Base-by-base conservation (phyloP, 2,888 invertebrate species). In the Baccha elongata region DNA sequence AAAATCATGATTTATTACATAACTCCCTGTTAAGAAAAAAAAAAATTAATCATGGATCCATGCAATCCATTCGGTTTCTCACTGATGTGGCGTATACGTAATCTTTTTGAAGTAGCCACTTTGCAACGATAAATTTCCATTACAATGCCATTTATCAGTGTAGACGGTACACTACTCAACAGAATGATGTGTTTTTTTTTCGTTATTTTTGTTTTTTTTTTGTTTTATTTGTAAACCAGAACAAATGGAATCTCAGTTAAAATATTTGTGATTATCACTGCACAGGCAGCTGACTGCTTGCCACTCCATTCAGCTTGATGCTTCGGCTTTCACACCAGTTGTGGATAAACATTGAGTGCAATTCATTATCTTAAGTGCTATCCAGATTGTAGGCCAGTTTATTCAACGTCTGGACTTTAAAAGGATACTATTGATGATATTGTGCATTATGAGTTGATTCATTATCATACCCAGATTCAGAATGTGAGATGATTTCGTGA, bases 351-450 rank as follows among this genome's bases (percentile, higher is more conserved):
- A 44, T 78, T 62, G 21, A 72, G 52, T 73, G 69, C 80, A 80
- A 80, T 80, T 80, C 80, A 80, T 80, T 80, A 80, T 75, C 80
- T 80, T 80, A 75, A 80, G 80, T 80, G 80, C 69, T 60, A 40
- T 52, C 21, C 75, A 58, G 68, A 69, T 64, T 75, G 74, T 15
- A 52, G 55, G 44, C 37, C 50, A 55, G 55, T 44, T 29, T 60
- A 48, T 64, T 80, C 50, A 44, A 48, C 17, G 42, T 55, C 69
- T 64, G 58, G 50, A 48, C 19, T n/a, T n/a, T n/a, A n/a, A n/a
- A 44, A 11, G 23, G 10, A 52, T 48, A 58, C 67, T 48, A 58
- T 46, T 55, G 55, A 50, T 42, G 50, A 37, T 52, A 48, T 64
- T 65, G 29, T 8, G 3, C 8, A 37, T 37, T 60, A 72, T 72